Evolutionary conservation across 2,888 invertebrate genomes (phyloP), one percentile per base, ranked within the genome.

Genomic region (Stenoptilia bipunctidactyla): DNA sequence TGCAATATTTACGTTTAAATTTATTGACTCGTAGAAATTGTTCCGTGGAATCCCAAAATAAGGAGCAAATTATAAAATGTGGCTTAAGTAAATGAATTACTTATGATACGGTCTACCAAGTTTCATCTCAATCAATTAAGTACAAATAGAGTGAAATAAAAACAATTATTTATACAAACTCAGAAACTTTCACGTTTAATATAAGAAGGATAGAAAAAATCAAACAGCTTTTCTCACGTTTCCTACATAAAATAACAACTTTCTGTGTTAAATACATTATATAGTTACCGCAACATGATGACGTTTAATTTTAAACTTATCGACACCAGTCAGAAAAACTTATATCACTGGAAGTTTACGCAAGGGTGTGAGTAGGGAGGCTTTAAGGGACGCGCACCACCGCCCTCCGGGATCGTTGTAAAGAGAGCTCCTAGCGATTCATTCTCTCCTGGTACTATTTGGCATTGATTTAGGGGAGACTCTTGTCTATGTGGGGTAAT

Each of bases 221-320:
- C 20, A 20, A 20, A n/a, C n/a, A n/a, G n/a, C n/a, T n/a, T n/a
- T n/a, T n/a, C n/a, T n/a, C n/a, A n/a, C n/a, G 20, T 20, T 20
- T 20, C 20, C 20, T 20, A 20, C 8, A 69, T 65, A 58, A 72
- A 72, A 67, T 75, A 74, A 77, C 73, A 70, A 64, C 64, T 74
- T 74, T 68, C 71, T 69, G 66, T 66, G 65, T 69, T 67, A 69
- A 51, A 69, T 72, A 72, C 72, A 80, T 79, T 75, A 77, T 76
- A 69, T 70, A 72, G 64, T 70, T 71, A 80, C 80, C 82, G 67
- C 83, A 74, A 53, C 60, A 62, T 52, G 69, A 72, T 80, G 79
- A 76, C 76, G 65, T 83, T 79, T 77, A 77, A 83, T 82, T 82
- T 77, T 69, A 77, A 73, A 72, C 2, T 69, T 70, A 74, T 76